These are phyloP conservation scores for Rostratula benghalensis DNA, from an alignment of 2,113 vertebrate genomes.

Conservation along the genomic window DNA sequence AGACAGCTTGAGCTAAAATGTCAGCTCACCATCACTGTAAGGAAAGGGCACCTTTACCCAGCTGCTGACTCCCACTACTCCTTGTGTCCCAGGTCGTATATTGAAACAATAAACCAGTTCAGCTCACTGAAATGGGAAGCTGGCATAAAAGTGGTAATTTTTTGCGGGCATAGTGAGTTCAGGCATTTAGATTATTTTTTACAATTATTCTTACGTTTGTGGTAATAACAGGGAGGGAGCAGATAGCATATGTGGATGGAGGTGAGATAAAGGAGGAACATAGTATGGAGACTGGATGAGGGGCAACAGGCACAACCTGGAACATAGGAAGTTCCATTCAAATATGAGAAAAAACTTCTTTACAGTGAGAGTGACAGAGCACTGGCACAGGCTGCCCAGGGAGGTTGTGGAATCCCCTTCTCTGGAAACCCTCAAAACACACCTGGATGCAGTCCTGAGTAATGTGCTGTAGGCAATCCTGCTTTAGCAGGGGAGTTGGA, in stretches of 20 bases:
- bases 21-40: background rate
- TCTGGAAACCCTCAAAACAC: too few relatives aligned
- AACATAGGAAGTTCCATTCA: too few relatives aligned
- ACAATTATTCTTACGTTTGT: background rate
- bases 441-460: too few relatives aligned
- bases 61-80: background rate
- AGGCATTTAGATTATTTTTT: background rate
- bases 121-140: background rate
- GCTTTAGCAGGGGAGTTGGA: too few relatives aligned
- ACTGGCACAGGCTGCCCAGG: too few relatives aligned
- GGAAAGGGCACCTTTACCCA: background rate
- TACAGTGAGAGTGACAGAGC: too few relatives aligned
- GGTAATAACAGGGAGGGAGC: background rate
- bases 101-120: background rate
- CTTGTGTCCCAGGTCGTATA: background rate
- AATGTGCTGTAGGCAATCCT: too few relatives aligned
- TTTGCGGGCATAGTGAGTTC: background rate
- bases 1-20: background rate
- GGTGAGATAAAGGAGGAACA: background rate
- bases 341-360: too few relatives aligned
- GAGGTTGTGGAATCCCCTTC: too few relatives aligned
- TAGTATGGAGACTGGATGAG: background rate
- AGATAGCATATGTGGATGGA: background rate
- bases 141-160: background rate
- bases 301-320: too few relatives aligned